Percentiles rank a stretch among this genome's conserved stretches.
Conservation (phyloP, 2,797 vertebrate genomes). For the Parotocinclus haroldoi region DNA sequence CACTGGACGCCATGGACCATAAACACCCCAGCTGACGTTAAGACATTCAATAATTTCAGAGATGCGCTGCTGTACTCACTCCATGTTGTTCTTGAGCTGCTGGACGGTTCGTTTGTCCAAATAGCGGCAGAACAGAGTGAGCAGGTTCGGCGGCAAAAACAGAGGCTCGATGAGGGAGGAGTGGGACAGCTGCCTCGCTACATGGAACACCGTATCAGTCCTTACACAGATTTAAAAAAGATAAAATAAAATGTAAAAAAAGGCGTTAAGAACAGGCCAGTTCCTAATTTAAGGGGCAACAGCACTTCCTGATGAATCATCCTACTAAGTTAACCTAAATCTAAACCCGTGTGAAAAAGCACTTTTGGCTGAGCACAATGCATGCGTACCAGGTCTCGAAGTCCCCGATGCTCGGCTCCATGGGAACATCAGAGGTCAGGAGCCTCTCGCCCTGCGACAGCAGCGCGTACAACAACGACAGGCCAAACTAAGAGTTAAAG, state of each 20-base stretch:
- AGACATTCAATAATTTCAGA: too few species aligned
- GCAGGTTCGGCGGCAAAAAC: slow-evolving; percentile 86
- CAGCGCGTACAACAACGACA: slow-evolving; percentile 88
- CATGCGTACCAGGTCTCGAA: slow-evolving; percentile 79
- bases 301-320: too few species aligned
- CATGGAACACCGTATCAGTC: slow-evolving; percentile 86
- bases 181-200: slow-evolving; percentile 84
- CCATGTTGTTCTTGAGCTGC: slow-evolving; percentile 86
- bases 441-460: slow-evolving; percentile 88
- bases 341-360: too few species aligned
- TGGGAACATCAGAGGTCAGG: slow-evolving; percentile 75
- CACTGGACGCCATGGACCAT: too few species aligned
- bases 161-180: slow-evolving; percentile 86
- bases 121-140: slow-evolving; percentile 91
- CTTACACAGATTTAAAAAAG: slow-evolving; percentile 55
- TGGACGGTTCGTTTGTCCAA: slow-evolving; percentile 87
- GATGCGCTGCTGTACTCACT: slow-evolving; percentile 75
- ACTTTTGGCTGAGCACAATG: too few species aligned
- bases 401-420: slow-evolving; percentile 77
- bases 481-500: slow-evolving; percentile 80
- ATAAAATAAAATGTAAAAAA: neutral
- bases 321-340: too few species aligned
- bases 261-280: too few species aligned
- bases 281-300: too few species aligned
- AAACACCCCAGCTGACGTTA: too few species aligned